Percentiles rank a stretch among this genome's conserved stretches.
phyloP scores from a whole-genome alignment of 2,113 vertebrate species.

The Shinisaurus crocodilurus region DNA sequence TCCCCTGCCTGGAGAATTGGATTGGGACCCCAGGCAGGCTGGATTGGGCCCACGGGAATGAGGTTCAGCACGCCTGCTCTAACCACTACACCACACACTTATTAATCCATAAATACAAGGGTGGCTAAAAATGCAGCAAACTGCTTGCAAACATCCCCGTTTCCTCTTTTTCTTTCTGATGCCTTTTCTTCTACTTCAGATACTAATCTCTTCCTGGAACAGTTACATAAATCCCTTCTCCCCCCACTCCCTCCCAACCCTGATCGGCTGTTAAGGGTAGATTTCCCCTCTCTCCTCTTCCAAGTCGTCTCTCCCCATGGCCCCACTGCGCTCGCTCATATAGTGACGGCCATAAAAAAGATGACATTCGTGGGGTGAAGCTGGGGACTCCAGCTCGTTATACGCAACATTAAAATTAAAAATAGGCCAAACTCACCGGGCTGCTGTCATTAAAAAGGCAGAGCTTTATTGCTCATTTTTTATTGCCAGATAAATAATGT shows the following conservation, averaged over 20 bases:
- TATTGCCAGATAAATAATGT: constrained; percentile 69
- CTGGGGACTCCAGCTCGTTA: constrained; percentile 47
- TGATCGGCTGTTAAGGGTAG: background rate
- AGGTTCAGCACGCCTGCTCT: no score
- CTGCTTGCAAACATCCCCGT: no score
- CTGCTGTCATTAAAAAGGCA: constrained; percentile 62
- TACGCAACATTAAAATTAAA: constrained; percentile 69
- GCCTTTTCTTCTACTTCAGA: constrained; percentile 32
- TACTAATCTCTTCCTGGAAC: background rate
- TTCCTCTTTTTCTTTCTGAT: background rate
- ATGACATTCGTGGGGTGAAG: constrained; percentile 53
- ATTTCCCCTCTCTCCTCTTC: constrained; percentile 27
- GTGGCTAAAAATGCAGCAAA: background rate
- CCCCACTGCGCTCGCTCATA: background rate
- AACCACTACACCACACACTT: background rate
- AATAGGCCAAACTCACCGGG: constrained; percentile 51
- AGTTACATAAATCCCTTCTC: constrained; percentile 27
- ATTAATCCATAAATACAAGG: no score
- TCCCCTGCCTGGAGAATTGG: no score
- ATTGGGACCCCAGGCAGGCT: no score
- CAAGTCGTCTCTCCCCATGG: constrained; percentile 9
- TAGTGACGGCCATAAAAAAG: constrained; percentile 53
- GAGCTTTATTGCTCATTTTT: constrained; percentile 56
- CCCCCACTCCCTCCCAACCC: background rate
- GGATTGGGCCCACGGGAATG: no score